Base-by-base conservation (phyloP, 2,113 vertebrate genomes). In the Glareola pratincola region DNA sequence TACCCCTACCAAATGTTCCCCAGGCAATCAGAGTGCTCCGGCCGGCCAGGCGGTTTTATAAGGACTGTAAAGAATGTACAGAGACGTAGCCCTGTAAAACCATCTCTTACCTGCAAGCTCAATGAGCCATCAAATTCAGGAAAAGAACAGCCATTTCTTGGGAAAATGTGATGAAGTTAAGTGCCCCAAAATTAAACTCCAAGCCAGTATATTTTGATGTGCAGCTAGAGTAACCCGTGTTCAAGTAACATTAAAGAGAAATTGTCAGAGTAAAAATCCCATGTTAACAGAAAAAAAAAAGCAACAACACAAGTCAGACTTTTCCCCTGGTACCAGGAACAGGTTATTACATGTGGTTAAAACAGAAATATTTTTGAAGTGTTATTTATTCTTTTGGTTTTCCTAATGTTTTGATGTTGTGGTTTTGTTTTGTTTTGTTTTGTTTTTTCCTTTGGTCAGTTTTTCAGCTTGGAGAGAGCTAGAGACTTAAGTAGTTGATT, bases 61-160 rank as follows among this genome's bases (percentile, higher is more conserved):
- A 93, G 94, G 94, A 91, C 89, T 88, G 87, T 96, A 97, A 97
- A 94, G 87, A 88, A 91, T 53, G 75, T 94, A 85, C 67, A 80
- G 74, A 97, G 81, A 95, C 19, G 34, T 47, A 88, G 29, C 71
- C 74, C 84, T 96, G 89, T 91, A 95, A 97, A 97, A 94, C 57
- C 57, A 71, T 51, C 87, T 85, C 95, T 95, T 85, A 91, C 89
- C 93, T 90, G 87, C 80, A 88, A 96, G 84, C 78, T 94, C 92
- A 95, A 85, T 59, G 74, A 96, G 63, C 89, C 89, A 96, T 94
- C 84, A 93, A 96, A 95, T 90, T 90, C 93, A 59, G 67, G 84
- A 85, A 79, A 80, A 74, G 81, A 90, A 88, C 84, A 88, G 71
- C 45, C 71, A 93, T 94, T 96, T 90, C 71, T 91, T 77, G 94